Percentiles rank a stretch among this genome's conserved stretches.
These are phyloP conservation scores for Enteromius fasciolatus DNA, from an alignment of 2,797 vertebrate genomes.

Conservation along the genomic window DNA sequence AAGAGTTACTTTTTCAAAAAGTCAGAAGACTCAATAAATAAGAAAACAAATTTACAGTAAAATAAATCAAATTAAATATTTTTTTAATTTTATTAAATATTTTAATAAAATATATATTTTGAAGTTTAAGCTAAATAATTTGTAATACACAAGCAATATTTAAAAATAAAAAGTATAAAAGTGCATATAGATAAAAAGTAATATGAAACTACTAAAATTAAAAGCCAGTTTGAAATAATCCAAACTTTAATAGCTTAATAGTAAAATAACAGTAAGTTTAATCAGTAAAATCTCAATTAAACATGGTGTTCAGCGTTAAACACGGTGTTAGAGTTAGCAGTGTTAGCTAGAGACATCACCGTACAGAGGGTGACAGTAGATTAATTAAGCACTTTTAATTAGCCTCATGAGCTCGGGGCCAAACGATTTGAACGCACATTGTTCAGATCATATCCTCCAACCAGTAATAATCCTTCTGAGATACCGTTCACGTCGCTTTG, in stretches of 20 bases:
- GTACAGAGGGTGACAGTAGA: slow-evolving; percentile 51
- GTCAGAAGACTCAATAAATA: no score
- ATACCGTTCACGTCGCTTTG: slow-evolving; percentile 11
- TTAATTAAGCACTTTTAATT: slow-evolving; percentile 65
- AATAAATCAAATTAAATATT: no score
- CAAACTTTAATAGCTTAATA: background rate
- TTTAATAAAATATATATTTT: background rate
- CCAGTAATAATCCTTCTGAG: slow-evolving; percentile 26
- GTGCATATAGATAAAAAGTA: background rate
- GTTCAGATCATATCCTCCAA: slow-evolving; percentile 34
- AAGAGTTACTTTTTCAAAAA: no score
- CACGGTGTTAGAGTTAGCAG: background rate
- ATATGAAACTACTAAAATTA: background rate
- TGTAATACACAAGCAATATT: background rate
- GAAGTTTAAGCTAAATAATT: background rate
- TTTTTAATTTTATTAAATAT: background rate
- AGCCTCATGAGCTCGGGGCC: slow-evolving; percentile 51
- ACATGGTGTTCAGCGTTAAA: background rate
- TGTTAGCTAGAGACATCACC: slow-evolving; percentile 32
- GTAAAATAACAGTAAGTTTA: background rate
- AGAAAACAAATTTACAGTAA: no score
- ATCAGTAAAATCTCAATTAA: background rate
- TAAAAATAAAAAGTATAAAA: background rate
- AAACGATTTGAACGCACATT: slow-evolving; percentile 45
- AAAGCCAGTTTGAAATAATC: background rate